Conservation (phyloP, 2,113 vertebrate genomes). For the Echinops telfairi region DNA sequence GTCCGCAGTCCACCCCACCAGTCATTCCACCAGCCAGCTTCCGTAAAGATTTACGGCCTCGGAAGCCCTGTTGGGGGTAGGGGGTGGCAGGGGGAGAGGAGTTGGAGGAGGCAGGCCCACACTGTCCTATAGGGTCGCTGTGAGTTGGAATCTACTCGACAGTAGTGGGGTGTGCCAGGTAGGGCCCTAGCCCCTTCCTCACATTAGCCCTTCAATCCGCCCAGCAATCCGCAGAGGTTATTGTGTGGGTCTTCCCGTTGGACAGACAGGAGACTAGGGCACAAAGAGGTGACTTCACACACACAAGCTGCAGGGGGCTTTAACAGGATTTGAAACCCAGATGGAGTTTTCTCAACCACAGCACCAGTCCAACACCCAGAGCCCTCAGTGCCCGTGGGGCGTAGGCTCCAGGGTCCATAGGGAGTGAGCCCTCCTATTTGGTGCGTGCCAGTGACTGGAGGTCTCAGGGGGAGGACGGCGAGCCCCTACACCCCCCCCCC, state of each 20-base stretch:
- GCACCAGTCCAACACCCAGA: neutral
- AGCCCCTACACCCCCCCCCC: neutral
- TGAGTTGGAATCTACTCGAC: too few species aligned
- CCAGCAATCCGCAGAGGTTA: neutral
- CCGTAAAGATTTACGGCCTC: too few species aligned
- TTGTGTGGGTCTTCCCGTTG: neutral
- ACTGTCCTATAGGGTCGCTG: too few species aligned
- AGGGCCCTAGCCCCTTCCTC: too few species aligned
- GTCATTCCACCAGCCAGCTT: too few species aligned
- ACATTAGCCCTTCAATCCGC: rapidly evolving
- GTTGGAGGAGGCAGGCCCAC: too few species aligned
- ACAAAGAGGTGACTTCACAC: neutral
- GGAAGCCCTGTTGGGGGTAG: too few species aligned
- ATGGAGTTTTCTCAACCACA: neutral
- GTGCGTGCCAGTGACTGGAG: neutral
- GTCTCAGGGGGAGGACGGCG: neutral
- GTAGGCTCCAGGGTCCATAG: rapidly evolving
- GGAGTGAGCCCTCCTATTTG: neutral
- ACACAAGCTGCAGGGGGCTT: neutral
- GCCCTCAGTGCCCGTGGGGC: neutral
- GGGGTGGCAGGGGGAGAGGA: too few species aligned
- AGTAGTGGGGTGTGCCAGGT: neutral
- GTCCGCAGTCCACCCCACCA: too few species aligned
- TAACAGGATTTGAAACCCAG: neutral
- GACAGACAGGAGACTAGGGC: neutral